Conservation (phyloP, 2,888 invertebrate species). For the Crocallis elinguaria region DNA sequence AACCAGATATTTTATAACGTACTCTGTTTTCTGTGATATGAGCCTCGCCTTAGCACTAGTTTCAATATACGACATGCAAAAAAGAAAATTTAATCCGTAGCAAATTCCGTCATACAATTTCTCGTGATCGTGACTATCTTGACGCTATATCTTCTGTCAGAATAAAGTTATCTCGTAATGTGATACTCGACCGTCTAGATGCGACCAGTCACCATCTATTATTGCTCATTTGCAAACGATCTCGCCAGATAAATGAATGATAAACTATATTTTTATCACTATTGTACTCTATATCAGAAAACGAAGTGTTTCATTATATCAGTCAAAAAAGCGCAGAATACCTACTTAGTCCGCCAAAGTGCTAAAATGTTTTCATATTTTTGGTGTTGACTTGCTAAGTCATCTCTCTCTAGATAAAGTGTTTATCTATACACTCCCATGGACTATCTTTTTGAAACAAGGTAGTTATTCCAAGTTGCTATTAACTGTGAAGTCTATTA, state of each 20-base stretch:
- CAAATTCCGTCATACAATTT: constrained; percentile 41
- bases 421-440: constrained; percentile 24
- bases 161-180: constrained; percentile 58
- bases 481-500: background rate
- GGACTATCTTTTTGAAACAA: constrained; percentile 5
- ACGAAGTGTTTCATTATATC: background rate
- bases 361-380: background rate
- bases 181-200: constrained; percentile 51
- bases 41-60: background rate
- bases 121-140: constrained; percentile 49
- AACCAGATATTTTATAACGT: too few species aligned
- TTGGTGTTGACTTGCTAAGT: constrained; percentile 42
- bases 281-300: background rate
- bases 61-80: background rate
- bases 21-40: too few species aligned
- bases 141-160: constrained; percentile 26
- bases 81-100: constrained; percentile 14
- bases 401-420: constrained; percentile 44
- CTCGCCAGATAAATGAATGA: constrained; percentile 35
- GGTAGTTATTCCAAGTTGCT: constrained; percentile 1
- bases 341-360: background rate
- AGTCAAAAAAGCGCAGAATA: too few species aligned
- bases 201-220: constrained; percentile 62
- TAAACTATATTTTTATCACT: constrained; percentile 28
- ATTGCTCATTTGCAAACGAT: constrained; percentile 55